Base-by-base conservation (phyloP, 2,888 invertebrate genomes). In the Oscheius onirici region DNA sequence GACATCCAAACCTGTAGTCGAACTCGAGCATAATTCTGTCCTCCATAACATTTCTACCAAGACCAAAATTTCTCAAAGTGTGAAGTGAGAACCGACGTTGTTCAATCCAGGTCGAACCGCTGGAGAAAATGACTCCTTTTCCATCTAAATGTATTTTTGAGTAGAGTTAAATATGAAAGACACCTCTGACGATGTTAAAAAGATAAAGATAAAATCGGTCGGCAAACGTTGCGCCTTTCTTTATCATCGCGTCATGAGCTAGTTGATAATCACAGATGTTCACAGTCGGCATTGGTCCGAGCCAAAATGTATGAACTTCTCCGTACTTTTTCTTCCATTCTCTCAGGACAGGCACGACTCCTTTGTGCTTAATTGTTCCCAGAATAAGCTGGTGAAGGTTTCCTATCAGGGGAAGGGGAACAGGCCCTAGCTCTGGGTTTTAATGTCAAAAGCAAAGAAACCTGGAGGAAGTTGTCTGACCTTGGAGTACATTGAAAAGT, bases 61-160 rank as follows among this genome's bases (percentile, higher is more conserved):
- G 15, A 28, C 66, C 66, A 10, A 66, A 52, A 66, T 52, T 66
- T 5, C 66, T 17, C 11, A 66, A 26, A 28, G 66, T 46, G 8
- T 66, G 51, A 17, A 66, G 28, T 2, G 66, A 26, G 34, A 66
- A 66, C 2, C 66, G 28, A 26, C 66, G 51, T 40, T 66, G 66
- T 40, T 66, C 66, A 2, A 6, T 13, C 66, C 66, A 66, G 2
- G n/a, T 11, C 20, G 17, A 22, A 13, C 66, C 66, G 17, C 26
- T 66, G 2, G 52, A 24, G 41, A 26, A n/a, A 15, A 66, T 54
- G 2, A 66, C n/a, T 17, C 66, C 52, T 28, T n/a, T 17, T 2
- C 66, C 66, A 26, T 40, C 66, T 66, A 6, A 34, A 17, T 2
- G 40, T 5, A 6, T 60, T 17, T 17, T 22, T 22, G 24, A 52